Conservation (phyloP, 2,888 invertebrate genomes). For the Chaetoderma sp. region DNA sequence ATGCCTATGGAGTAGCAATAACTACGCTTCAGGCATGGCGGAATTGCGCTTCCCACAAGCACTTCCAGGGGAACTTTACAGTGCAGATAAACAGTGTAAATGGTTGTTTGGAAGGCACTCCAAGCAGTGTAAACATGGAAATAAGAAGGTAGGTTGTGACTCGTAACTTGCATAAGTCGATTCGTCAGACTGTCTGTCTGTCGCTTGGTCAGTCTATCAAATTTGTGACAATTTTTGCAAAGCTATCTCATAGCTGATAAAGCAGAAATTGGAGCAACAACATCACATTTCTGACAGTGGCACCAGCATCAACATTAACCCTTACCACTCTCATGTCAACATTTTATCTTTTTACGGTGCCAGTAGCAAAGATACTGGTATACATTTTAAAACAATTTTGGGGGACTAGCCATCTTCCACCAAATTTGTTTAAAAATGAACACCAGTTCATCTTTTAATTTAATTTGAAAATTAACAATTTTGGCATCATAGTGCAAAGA, state of each 20-base stretch:
- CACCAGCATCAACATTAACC: background rate
- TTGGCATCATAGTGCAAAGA: too few species aligned
- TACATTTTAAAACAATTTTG: too few species aligned
- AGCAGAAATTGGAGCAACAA: background rate
- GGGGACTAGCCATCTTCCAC: too few species aligned
- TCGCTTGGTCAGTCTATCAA: background rate
- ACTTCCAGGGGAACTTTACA: conserved; percentile 60
- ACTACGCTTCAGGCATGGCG: conserved; percentile 28
- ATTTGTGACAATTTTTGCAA: background rate
- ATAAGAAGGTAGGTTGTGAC: conserved; percentile 47
- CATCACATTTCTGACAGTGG: background rate
- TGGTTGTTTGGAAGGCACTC: conserved; percentile 59
- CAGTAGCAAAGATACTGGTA: too few species aligned
- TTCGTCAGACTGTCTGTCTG: background rate
- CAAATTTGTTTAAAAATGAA: too few species aligned
- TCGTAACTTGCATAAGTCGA: background rate
- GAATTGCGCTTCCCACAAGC: conserved; percentile 56
- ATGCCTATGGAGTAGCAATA: conserved; percentile 48
- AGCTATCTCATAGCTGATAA: background rate
- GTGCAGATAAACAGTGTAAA: conserved; percentile 59
- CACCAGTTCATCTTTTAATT: too few species aligned
- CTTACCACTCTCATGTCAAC: too few species aligned
- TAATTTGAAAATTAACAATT: too few species aligned
- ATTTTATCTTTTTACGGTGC: too few species aligned
- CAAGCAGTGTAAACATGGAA: conserved; percentile 52